These are phyloP conservation scores for Selenia dentaria DNA, from an alignment of 2,888 invertebrate genomes.

Conservation along the genomic window DNA sequence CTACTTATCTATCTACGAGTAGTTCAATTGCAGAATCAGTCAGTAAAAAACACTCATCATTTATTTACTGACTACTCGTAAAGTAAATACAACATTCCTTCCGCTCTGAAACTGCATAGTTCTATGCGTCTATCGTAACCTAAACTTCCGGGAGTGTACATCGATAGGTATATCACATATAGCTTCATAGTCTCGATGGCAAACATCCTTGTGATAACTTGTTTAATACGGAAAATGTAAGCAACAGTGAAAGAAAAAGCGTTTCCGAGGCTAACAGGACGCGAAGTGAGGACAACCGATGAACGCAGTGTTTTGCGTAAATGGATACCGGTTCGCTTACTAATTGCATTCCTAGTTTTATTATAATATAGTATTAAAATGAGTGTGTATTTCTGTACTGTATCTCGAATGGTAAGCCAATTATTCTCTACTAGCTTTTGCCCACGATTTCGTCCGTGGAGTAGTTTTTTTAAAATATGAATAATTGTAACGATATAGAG, in stretches of 20 bases:
- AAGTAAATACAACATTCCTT: no score
- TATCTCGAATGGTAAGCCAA: no score
- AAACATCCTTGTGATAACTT: conserved; percentile 45
- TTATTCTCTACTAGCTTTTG: no score
- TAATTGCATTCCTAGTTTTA: conserved; percentile 36
- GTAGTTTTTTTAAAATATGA: no score
- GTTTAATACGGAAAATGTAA: conserved; percentile 55
- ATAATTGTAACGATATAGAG: no score
- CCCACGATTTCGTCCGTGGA: no score
- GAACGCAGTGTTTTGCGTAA: conserved; percentile 22
- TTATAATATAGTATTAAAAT: no score
- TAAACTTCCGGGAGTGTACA: conserved; percentile 10
- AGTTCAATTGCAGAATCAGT: no score
- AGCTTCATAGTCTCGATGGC: conserved; percentile 27
- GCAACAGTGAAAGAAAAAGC: conserved; percentile 58
- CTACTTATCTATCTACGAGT: no score
- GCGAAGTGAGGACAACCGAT: conserved; percentile 57
- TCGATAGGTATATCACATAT: conserved; percentile 2
- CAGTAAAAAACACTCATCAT: no score
- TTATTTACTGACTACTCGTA: no score
- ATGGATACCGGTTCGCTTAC: conserved; percentile 7
- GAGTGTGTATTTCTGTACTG: no score
- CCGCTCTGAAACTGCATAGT: not conserved
- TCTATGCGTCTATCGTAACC: not conserved
- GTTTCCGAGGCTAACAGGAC: conserved; percentile 67